A percentile compares a stretch with the other conserved stretches of the same genome.
phyloP scores from a whole-genome alignment of 2,113 vertebrate genomes.

The Gallinago paraguaiae region DNA sequence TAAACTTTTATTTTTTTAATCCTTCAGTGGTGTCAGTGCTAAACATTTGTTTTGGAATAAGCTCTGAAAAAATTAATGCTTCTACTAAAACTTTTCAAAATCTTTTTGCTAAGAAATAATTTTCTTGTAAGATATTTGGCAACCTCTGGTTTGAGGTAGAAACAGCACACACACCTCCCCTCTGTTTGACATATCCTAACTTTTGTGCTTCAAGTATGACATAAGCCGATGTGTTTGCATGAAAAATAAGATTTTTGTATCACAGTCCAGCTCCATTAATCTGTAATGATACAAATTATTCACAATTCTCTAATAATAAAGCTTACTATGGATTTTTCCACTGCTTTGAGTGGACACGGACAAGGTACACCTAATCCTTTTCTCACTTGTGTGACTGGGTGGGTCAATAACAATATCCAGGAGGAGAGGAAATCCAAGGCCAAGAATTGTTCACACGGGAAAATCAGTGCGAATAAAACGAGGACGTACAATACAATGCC shows the following conservation, averaged over 20 bases:
- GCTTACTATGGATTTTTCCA: not conserved
- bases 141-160: not conserved
- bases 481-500: not conserved
- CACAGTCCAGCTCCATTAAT: not conserved
- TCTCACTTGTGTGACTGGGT: not conserved
- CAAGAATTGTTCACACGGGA: not conserved
- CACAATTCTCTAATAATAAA: not conserved
- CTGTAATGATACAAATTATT: not conserved
- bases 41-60: slow-evolving; percentile 24
- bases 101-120: not conserved
- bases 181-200: not conserved
- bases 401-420: not conserved
- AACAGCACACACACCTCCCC: not conserved
- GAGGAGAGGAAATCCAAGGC: not conserved
- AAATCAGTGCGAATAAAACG: not conserved
- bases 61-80: not conserved
- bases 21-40: not conserved
- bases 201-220: not conserved
- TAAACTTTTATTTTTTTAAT: not conserved
- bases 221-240: not conserved
- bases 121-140: not conserved
- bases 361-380: not conserved
- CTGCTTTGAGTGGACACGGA: not conserved
- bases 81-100: not conserved
- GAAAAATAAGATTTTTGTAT: not conserved